Evolutionary conservation across 2,113 vertebrate species (phyloP).

Genomic region (Anarrhichthys ocellatus): DNA sequence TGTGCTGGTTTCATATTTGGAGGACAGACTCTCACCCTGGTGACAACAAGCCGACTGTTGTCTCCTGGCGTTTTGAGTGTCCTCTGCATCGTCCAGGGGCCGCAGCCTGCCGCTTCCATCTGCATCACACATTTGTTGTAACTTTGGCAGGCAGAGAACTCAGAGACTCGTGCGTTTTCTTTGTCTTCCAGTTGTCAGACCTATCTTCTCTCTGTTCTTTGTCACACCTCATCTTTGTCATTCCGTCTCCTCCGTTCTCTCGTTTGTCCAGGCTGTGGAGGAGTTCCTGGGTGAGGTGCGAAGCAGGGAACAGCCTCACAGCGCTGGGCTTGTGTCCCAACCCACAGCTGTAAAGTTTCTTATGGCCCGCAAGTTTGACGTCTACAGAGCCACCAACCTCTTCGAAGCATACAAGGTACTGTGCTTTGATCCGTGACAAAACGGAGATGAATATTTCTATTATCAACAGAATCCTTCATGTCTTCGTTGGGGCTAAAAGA

Average conservation of each 20-base stretch:
- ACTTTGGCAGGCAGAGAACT: constrained; percentile 2
- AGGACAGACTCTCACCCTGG: neutral
- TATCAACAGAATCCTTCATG: neutral
- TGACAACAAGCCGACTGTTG: constrained; percentile 35
- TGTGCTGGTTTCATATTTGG: constrained; percentile 25
- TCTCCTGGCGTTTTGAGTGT: constrained; percentile 9
- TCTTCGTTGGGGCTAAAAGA: neutral
- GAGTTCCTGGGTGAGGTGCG: constrained; percentile 86
- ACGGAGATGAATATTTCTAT: neutral
- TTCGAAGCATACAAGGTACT: constrained; percentile 88
- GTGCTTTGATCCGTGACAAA: neutral
- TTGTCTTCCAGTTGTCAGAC: neutral
- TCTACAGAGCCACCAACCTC: constrained; percentile 85
- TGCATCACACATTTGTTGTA: constrained; percentile 1
- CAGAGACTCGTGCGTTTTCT: neutral
- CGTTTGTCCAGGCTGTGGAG: constrained; percentile 80
- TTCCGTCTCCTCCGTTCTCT: neutral
- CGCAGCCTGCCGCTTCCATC: neutral
- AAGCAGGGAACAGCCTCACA: constrained; percentile 83
- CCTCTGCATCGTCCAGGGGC: constrained; percentile 1
- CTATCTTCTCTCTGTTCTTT: neutral
- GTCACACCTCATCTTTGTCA: neutral
- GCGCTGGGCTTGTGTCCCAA: constrained; percentile 84
- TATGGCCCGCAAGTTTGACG: constrained; percentile 89
- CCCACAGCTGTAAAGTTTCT: constrained; percentile 88